Evolutionary conservation across 30 jellyfish, hydroid and myxozoan species (phyloP), one percentile per base, ranked within the genome.

Genomic region (Catostylus mosaicus): DNA sequence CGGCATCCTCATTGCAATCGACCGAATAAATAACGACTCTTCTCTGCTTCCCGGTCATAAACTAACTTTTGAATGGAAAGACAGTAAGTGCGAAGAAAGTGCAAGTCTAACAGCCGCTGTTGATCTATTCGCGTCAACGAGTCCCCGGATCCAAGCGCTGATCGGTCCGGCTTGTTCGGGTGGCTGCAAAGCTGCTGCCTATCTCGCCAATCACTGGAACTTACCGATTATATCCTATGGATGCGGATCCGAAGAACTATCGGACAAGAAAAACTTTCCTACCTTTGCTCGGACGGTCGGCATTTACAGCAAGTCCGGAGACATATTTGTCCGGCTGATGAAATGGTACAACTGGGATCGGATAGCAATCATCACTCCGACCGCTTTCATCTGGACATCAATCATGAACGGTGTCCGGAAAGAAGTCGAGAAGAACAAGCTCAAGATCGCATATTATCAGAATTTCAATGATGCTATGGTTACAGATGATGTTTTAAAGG

Each of bases 121-220:
- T 19, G 97, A 90, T 43, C 40, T 82, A 88, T 63, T 50, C 52
- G 71, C 82, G 24, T 3, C 32, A 20, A 40, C 43, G 18, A 72
- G 1, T 0, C 93, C 93, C 32, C 67, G 37, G 23, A 73, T 89
- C 57, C 86, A 89, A 62, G 97, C 97, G 18, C 56, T 90, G 43
- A 90, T 90, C 48, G 97, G 97, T 5, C 97, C 97, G 73, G 97
- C 97, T 16, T 90, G 97, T 65, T 65, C 90, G 38, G 97, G 80
- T 61, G 96, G 97, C 3, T 90, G 97, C 78, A 83, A 83, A 76
- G 84, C 83, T 12, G 96, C 73, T 43, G 92, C 93, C 1, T 76
- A 23, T 56, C 56, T 90, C n/a, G 96, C 96, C 32, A 26, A 60
- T 0, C 95, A 90, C 65, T 90, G 96, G 96, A 90, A 90, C 85